These are phyloP conservation scores for Acanthacorydalis orientalis DNA, from an alignment of 2,888 invertebrate species.

Conservation along the genomic window DNA sequence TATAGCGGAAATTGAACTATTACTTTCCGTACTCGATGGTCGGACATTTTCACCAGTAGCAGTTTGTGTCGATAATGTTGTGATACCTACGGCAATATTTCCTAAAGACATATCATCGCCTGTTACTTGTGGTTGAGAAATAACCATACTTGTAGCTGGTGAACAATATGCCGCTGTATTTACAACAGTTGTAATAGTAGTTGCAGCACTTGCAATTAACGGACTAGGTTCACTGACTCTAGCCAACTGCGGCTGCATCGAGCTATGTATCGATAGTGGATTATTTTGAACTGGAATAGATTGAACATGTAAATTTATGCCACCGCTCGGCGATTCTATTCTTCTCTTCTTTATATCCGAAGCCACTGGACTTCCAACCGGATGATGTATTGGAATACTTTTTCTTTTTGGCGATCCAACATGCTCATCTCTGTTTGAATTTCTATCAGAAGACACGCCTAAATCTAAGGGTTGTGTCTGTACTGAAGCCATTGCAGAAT, in stretches of 20 bases:
- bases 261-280: conserved; percentile 20
- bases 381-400: conserved; percentile 31
- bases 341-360: conserved; percentile 47
- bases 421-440: conserved; percentile 12
- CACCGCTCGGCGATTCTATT: conserved; percentile 28
- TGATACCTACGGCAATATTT: conserved; percentile 24
- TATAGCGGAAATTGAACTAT: conserved; percentile 24
- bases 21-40: conserved; percentile 29
- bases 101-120: conserved; percentile 17
- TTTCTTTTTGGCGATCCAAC: conserved; percentile 43
- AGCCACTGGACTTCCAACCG: conserved; percentile 29
- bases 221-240: conserved; percentile 49
- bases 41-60: conserved; percentile 41
- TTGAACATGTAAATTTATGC: conserved; percentile 13
- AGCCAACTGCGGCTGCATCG: conserved; percentile 28
- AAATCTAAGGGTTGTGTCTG: conserved; percentile 68
- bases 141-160: conserved; percentile 21
- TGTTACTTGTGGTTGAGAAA: conserved; percentile 21
- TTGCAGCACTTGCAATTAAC: conserved; percentile 47
- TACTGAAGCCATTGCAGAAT: conserved; percentile 28
- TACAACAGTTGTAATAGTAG: conserved; percentile 51
- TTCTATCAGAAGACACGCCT: conserved; percentile 40
- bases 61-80: conserved; percentile 31
- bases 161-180: conserved; percentile 39
- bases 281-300: conserved; percentile 17